phyloP scores from a whole-genome alignment of 2,888 invertebrate genomes.

The Agrotis puta region DNA sequence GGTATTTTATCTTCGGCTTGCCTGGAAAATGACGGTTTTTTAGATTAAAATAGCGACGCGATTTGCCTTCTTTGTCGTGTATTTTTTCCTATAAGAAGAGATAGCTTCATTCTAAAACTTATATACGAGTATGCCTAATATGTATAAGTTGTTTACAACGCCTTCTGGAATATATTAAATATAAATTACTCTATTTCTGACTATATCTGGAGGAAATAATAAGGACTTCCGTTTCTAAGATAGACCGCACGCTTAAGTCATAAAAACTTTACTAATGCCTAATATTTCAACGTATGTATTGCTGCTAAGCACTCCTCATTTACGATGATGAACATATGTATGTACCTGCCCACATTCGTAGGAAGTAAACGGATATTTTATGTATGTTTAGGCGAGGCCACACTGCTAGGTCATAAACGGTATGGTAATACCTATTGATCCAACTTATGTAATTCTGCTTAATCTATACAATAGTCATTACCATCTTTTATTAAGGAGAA shows the following conservation, averaged over 20 bases:
- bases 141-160: no score
- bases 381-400: background rate
- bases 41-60: no score
- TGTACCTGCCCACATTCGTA: no score
- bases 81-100: no score
- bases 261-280: slow-evolving; percentile 18
- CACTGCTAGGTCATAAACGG: slow-evolving; percentile 8
- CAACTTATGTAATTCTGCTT: background rate
- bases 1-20: background rate
- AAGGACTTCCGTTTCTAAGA: background rate
- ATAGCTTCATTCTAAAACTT: no score
- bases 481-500: slow-evolving; percentile 6
- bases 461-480: background rate
- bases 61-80: no score
- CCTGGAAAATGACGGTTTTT: no score
- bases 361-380: no score
- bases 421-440: slow-evolving; percentile 32
- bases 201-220: background rate
- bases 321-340: no score
- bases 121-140: no score
- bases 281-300: slow-evolving; percentile 24
- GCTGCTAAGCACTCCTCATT: background rate
- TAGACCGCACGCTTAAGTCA: background rate
- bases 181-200: no score
- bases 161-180: no score